Conservation (phyloP, 2,113 vertebrate genomes). For the Gallinago jamesoni region DNA sequence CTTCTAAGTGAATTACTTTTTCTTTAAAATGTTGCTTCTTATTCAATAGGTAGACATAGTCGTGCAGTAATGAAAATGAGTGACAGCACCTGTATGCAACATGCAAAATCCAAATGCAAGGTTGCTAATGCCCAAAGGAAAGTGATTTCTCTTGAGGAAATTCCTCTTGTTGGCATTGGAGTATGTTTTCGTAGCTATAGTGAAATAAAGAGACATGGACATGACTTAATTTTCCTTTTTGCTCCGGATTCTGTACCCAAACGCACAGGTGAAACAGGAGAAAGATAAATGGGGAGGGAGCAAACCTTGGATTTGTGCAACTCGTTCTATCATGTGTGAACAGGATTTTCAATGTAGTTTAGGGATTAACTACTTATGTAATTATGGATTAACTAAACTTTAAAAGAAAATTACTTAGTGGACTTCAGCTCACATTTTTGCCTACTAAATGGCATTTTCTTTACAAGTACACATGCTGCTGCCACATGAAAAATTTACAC, state of each 20-base stretch:
- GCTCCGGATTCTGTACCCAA: neutral
- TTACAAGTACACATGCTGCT: neutral
- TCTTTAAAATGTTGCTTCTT: neutral
- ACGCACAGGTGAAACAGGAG: neutral
- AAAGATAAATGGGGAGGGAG: neutral
- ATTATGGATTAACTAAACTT: neutral
- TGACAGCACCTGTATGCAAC: neutral
- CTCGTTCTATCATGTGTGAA: accelerated
- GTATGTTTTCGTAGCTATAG: neutral
- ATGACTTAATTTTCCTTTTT: neutral
- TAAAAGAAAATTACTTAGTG: neutral
- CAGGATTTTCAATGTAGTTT: neutral
- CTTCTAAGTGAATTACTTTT: neutral
- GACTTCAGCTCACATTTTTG: neutral
- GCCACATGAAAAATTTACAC: neutral
- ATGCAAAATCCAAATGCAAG: neutral
- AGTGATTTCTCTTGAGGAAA: neutral
- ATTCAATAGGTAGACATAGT: neutral
- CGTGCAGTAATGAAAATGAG: neutral
- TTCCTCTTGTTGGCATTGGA: neutral
- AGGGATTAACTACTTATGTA: neutral
- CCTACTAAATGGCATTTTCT: neutral
- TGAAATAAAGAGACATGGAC: neutral
- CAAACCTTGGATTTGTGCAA: neutral
- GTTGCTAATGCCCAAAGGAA: neutral